Percentiles rank a stretch among this genome's conserved stretches.
phyloP scores from a whole-genome alignment of 2,888 invertebrate genomes.

The Nomada hirtipes region DNA sequence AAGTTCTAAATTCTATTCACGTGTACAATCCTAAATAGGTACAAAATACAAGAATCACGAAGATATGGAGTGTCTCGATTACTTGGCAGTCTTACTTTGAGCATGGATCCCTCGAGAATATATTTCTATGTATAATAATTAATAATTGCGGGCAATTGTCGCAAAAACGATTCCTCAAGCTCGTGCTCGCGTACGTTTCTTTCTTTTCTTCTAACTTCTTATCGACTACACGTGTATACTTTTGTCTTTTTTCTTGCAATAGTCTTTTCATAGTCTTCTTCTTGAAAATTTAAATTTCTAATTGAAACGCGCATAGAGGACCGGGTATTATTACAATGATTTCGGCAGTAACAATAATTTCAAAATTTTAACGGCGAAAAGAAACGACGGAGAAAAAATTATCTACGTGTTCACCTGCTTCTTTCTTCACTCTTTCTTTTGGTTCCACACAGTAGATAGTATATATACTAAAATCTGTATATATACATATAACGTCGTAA shows the following conservation, averaged over 20 bases:
- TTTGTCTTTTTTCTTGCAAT: constrained; percentile 23
- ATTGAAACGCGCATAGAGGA: not conserved
- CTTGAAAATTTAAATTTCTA: constrained; percentile 8
- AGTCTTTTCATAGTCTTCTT: not conserved
- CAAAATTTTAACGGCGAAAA: not conserved
- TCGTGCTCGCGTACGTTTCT: not conserved
- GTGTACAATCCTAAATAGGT: constrained; percentile 54
- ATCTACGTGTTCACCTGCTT: not conserved
- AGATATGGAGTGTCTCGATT: constrained; percentile 63
- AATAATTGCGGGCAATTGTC: constrained; percentile 20
- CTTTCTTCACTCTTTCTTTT: constrained; percentile 5
- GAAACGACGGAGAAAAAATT: constrained; percentile 9
- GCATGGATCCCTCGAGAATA: constrained; percentile 66
- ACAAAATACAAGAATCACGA: constrained; percentile 58
- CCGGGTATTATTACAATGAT: constrained; percentile 20
- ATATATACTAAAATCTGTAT: not conserved
- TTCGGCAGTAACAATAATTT: constrained; percentile 25
- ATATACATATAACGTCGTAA: constrained; percentile 26
- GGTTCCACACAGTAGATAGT: constrained; percentile 33
- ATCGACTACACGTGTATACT: constrained; percentile 16
- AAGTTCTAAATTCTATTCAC: constrained; percentile 46
- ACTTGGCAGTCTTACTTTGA: constrained; percentile 78
- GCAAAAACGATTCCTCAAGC: constrained; percentile 6
- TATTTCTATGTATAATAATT: constrained; percentile 11
- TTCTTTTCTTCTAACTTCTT: constrained; percentile 13